Evolutionary conservation across 2,113 vertebrate genomes (phyloP), one percentile per base, ranked within the genome.

Genomic region (Dasyornis broadbenti): DNA sequence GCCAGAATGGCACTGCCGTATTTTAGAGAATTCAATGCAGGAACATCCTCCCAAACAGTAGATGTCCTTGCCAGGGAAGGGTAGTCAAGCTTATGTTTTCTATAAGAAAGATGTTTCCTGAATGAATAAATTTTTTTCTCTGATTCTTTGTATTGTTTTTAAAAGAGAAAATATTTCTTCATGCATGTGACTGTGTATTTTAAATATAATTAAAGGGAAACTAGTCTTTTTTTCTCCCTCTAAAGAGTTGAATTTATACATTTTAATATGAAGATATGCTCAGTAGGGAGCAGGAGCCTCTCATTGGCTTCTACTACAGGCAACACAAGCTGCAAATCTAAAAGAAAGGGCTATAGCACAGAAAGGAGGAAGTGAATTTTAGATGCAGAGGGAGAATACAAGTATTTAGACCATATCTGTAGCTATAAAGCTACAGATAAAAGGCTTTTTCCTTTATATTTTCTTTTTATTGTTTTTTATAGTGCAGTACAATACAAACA

Each of bases 191-290:
- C 83, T 75, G 75, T 88, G 68, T 91, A 78, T 96, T 94, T 97
- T 88, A 84, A 97, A 96, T 95, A 86, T 96, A 95, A 97, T 97
- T 97, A 96, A 97, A 95, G 92, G 79, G 86, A 97, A 96, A 93
- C 86, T 96, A 78, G 89, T 94, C 95, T 82, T 95, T 87, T 91
- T 97, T 95, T 47, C 53, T 82, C 63, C 35, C 0, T 2, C 68
- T 94, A 40, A 97, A 95, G 96, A 95, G 85, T 94, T 97, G 87
- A 92, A 97, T 98, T 98, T 97, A 96, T 97, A 96, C 96, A 96
- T 98, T 98, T 98, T 94, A 95, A 97, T 97, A 97, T 64, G 92
- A 97, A 97, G 97, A 97, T 97, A 95, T 95, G 97, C 97, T 96
- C 96, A 96, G 97, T 97, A 71, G 97, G 97, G 94, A 97, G 95